These are phyloP conservation scores for Metridium senile DNA, from an alignment of 92 coral and sea anemone species.

Conservation along the genomic window DNA sequence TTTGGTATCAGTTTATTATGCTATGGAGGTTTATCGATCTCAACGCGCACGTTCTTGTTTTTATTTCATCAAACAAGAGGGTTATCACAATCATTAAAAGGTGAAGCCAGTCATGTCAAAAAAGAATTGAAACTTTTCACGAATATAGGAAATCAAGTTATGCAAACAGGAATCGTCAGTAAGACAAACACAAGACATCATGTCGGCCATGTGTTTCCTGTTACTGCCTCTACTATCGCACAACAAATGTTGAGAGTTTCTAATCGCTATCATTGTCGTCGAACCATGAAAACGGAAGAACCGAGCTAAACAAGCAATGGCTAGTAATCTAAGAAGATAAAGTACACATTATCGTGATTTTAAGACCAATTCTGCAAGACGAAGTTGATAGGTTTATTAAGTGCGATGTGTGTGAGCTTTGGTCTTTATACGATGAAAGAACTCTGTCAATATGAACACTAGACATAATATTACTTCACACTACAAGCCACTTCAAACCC, in stretches of 20 bases:
- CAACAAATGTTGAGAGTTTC: background rate
- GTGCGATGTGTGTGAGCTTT: no score
- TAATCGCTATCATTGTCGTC: no score
- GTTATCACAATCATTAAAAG: slow-evolving; percentile 11
- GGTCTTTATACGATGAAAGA: slow-evolving; percentile 16
- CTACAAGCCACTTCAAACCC: background rate
- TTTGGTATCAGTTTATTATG: no score
- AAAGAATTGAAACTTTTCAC: slow-evolving; percentile 3
- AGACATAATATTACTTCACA: background rate
- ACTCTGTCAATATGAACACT: slow-evolving; percentile 9
- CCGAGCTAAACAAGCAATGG: no score
- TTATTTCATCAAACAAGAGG: no score
- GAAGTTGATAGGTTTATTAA: no score
- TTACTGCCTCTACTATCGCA: background rate
- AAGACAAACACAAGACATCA: slow-evolving; percentile 29
- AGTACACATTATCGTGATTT: no score
- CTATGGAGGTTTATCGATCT: no score
- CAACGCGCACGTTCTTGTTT: no score
- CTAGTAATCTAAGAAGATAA: no score
- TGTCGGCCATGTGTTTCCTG: slow-evolving; percentile 17
- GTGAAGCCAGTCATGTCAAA: slow-evolving; percentile 2
- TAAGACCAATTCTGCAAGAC: no score
- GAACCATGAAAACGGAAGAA: no score
- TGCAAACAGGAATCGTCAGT: slow-evolving; percentile 28
- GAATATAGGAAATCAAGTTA: slow-evolving; percentile 35